Base-by-base conservation (phyloP, 2,113 vertebrate species). In the Nerophis lumbriciformis region DNA sequence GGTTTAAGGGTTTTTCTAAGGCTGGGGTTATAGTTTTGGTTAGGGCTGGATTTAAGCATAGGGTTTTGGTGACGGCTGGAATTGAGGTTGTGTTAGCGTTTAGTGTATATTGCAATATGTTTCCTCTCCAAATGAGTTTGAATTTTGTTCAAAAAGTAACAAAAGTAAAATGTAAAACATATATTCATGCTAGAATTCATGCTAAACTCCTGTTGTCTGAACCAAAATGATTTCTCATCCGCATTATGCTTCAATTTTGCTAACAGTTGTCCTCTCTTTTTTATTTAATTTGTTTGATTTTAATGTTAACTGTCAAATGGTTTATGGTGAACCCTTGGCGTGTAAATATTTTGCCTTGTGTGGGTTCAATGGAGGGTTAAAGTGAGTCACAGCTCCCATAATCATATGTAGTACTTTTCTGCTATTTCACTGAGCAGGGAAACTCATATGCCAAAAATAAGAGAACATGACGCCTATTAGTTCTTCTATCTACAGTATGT, bases 341-440 rank as follows among this genome's bases (percentile, higher is more conserved):
- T 16, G 37, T 55, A 36, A 38, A 13, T 52, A 15, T 16, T 16
- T 51, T 38, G 37, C n/a, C 53, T 39, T 16, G 37, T 38, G 15
- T 39, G 53, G 53, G 37, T 39, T 56, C 37, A 56, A 14, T 4
- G 9, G 8, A n/a, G 37, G 53, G 36, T 56, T 16, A 39, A 16
- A 15, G 39, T 56, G 53, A 39, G 53, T 56, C 53, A 56, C 15
- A 15, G 28, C 28, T 28, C 28, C 28, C 28, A 28, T 28, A 56
- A 56, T 16, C 42, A 45, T 0, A 12, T 12, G 10, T 45, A 6
- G 37, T 13, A 56, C 36, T 56, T 56, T 39, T n/a, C 53, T n/a
- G 38, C 38, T 39, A 56, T 56, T 56, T 21, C 53, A 6, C 9
- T 39, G 53, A 56, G 53, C 37, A 56, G 53, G 53, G n/a, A 56